A percentile compares a stretch with the other conserved stretches of the same genome.
phyloP scores from a whole-genome alignment of 2,113 vertebrate species.

The Periophthalmus modestus region DNA sequence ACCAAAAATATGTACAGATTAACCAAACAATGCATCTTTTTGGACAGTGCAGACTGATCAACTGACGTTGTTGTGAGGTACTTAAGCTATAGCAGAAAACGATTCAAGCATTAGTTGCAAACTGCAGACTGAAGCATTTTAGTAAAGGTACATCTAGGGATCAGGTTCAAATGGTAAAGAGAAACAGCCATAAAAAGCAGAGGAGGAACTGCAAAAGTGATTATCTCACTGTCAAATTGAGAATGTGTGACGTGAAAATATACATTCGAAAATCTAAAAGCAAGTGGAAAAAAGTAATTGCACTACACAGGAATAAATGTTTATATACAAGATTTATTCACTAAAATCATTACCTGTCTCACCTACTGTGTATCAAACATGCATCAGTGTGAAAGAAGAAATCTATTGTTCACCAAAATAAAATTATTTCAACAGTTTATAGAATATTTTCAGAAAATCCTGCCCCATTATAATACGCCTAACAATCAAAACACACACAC shows the following conservation, averaged over 20 bases:
- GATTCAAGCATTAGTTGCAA: not conserved
- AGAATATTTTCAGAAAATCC: not conserved
- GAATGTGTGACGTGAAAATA: not conserved
- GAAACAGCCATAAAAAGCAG: not conserved
- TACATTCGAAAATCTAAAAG: not conserved
- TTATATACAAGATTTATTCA: too few relatives aligned
- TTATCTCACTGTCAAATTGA: not conserved
- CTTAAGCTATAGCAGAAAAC: not conserved
- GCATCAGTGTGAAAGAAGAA: too few relatives aligned
- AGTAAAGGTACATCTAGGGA: slow-evolving; percentile 36
- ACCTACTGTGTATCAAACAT: too few relatives aligned
- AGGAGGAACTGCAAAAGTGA: slow-evolving; percentile 7
- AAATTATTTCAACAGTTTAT: not conserved
- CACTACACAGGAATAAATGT: too few relatives aligned
- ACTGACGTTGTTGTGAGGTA: not conserved
- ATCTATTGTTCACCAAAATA: not conserved
- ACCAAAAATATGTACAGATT: not conserved
- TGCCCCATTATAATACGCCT: not conserved
- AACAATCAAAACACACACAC: slow-evolving; percentile 4
- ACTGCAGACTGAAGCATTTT: slow-evolving; percentile 20
- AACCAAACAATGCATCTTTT: not conserved
- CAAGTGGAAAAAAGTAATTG: not conserved
- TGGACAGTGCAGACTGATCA: not conserved
- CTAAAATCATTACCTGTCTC: too few relatives aligned
- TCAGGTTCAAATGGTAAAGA: slow-evolving; percentile 18